Evolutionary conservation across 2,888 invertebrate species (phyloP).

Genomic region (Chironomus riparius): DNA sequence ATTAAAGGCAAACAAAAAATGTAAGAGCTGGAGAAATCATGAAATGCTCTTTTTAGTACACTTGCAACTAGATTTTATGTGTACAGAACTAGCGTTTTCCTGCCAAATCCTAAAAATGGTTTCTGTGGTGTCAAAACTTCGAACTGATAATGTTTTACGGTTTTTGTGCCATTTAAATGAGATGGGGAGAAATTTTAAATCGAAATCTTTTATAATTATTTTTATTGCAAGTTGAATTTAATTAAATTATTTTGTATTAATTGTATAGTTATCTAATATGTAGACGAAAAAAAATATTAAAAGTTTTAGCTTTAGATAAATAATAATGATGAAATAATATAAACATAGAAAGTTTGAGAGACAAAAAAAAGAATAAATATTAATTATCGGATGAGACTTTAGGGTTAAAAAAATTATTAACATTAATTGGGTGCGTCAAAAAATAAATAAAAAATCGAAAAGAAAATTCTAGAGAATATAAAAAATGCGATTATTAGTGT

Average conservation of each 20-base stretch:
- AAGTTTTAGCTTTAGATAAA: slow-evolving; percentile 7
- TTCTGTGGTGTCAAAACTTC: too few species aligned
- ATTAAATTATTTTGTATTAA: not conserved
- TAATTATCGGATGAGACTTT: not conserved
- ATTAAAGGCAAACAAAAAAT: not conserved
- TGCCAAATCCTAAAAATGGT: too few species aligned
- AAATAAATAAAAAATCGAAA: not conserved
- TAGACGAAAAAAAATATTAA: not conserved
- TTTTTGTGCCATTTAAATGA: too few species aligned
- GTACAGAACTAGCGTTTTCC: too few species aligned
- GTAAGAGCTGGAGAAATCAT: too few species aligned
- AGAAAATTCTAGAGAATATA: not conserved
- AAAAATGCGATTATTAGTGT: not conserved
- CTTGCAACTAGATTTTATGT: too few species aligned
- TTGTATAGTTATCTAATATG: not conserved
- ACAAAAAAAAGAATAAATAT: not conserved
- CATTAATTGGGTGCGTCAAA: not conserved
- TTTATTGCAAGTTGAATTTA: not conserved
- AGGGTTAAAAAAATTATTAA: not conserved
- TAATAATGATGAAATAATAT: not conserved
- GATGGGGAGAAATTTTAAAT: too few species aligned
- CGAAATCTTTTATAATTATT: not conserved
- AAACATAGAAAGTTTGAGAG: not conserved
- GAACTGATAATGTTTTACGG: too few species aligned
- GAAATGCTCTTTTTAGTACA: too few species aligned